A percentile compares a stretch with the other conserved stretches of the same genome.
Conservation (phyloP, 2,113 vertebrate genomes). For the Petrocephalus microphthalmus region DNA sequence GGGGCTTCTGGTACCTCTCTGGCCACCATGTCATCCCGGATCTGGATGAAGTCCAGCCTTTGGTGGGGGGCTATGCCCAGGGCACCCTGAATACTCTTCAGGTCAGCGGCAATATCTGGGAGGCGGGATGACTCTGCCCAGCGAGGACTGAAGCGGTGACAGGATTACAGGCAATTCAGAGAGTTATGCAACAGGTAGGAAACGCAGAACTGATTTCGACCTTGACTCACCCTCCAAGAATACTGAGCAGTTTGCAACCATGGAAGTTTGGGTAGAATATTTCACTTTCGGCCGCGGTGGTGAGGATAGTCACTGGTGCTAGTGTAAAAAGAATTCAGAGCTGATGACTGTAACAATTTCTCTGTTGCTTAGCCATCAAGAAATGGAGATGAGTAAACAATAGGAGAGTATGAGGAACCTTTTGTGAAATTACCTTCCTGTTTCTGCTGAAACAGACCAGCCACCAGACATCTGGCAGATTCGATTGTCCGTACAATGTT, state of each 20-base stretch:
- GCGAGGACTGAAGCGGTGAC: slow-evolving; percentile 58
- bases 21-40: slow-evolving; percentile 81
- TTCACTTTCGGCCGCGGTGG: slow-evolving; percentile 72
- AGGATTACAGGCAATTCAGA: slow-evolving; percentile 28
- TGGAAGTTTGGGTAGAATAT: slow-evolving; percentile 84
- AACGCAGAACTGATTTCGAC: slow-evolving; percentile 16
- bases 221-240: slow-evolving; percentile 61
- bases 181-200: slow-evolving; percentile 32
- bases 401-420: background rate
- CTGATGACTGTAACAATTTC: background rate
- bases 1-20: slow-evolving; percentile 71
- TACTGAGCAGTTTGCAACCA: slow-evolving; percentile 70
- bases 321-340: slow-evolving; percentile 15
- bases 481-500: slow-evolving; percentile 89
- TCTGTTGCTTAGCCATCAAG: background rate
- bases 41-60: slow-evolving; percentile 74
- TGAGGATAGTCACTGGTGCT: slow-evolving; percentile 73
- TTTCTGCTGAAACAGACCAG: slow-evolving; percentile 81
- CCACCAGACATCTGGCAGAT: slow-evolving; percentile 82
- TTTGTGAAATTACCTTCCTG: slow-evolving; percentile 68
- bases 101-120: slow-evolving; percentile 73
- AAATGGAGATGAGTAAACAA: background rate
- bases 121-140: slow-evolving; percentile 56
- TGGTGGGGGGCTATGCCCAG: slow-evolving; percentile 66
- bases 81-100: slow-evolving; percentile 69